Evolutionary conservation across 1,140 invertebrate genomes (phyloP).

Genomic region (Scaptomyza hsui): DNA sequence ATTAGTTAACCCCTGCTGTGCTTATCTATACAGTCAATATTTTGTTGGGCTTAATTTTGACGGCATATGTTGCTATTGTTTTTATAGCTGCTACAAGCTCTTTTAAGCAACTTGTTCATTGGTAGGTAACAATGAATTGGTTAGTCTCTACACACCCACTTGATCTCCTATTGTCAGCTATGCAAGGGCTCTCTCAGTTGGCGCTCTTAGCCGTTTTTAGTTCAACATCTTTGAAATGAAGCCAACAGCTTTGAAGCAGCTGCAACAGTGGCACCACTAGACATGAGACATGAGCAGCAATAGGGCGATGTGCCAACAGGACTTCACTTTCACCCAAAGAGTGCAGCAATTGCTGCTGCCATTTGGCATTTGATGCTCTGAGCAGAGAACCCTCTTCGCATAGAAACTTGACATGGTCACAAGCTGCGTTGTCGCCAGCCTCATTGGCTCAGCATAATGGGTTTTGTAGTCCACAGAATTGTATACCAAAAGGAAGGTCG

Average conservation of each 20-base stretch:
- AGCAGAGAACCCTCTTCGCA: slow-evolving; percentile 17
- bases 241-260: slow-evolving; percentile 53
- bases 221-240: slow-evolving; percentile 59
- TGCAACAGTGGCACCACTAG: slow-evolving; percentile 31
- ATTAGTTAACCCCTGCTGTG: too few relatives aligned
- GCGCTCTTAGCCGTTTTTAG: slow-evolving; percentile 52
- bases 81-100: not conserved
- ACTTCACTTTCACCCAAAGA: slow-evolving; percentile 25
- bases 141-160: slow-evolving; percentile 4
- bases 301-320: slow-evolving; percentile 21
- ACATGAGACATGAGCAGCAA: slow-evolving; percentile 17
- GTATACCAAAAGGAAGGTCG: slow-evolving; percentile 11
- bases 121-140: slow-evolving; percentile 29
- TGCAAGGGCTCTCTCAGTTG: slow-evolving; percentile 47
- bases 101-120: slow-evolving; percentile 5
- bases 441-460: slow-evolving; percentile 39
- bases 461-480: slow-evolving; percentile 16
- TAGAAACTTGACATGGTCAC: slow-evolving; percentile 41
- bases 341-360: slow-evolving; percentile 27
- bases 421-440: slow-evolving; percentile 23
- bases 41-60: not conserved
- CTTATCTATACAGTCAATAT: too few relatives aligned
- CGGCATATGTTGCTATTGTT: slow-evolving; percentile 17
- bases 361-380: slow-evolving; percentile 31
- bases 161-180: slow-evolving; percentile 19